phyloP scores from a whole-genome alignment of 2,888 invertebrate species.

The Lithophane socia region DNA sequence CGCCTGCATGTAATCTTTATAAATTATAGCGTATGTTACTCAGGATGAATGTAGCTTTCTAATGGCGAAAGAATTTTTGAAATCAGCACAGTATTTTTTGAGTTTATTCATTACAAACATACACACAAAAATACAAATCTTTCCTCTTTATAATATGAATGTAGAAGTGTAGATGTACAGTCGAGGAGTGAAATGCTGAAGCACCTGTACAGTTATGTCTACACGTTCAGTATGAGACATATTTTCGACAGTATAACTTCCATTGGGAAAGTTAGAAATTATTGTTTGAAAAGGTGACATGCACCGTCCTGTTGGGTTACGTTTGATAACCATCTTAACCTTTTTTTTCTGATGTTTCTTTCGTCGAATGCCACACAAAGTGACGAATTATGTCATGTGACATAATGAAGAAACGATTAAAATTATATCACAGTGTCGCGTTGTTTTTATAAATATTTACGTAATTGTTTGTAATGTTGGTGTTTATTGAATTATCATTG shows the following conservation, averaged over 20 bases:
- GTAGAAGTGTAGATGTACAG: neutral
- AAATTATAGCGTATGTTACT: too few relatives aligned
- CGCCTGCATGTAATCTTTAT: too few relatives aligned
- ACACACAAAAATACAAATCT: too few relatives aligned
- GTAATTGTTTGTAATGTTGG: conserved; percentile 6
- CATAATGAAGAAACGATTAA: conserved; percentile 2
- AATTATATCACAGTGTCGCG: neutral
- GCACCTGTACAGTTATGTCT: neutral
- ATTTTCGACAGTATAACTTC: neutral
- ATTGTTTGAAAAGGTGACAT: neutral
- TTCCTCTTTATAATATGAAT: too few relatives aligned
- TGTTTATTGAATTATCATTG: conserved; percentile 5
- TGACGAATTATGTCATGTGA: neutral
- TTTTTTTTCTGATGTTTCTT: neutral
- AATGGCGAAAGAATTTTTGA: too few relatives aligned
- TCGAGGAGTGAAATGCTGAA: neutral
- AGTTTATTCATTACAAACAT: too few relatives aligned
- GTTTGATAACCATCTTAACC: neutral
- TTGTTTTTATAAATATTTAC: neutral
- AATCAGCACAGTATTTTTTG: too few relatives aligned
- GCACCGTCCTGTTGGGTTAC: too few relatives aligned
- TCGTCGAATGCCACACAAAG: neutral
- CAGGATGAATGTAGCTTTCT: too few relatives aligned
- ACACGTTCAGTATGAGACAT: neutral
- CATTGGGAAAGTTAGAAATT: neutral